A percentile compares a stretch with the other conserved stretches of the same genome.
phyloP scores from a whole-genome alignment of 2,797 vertebrate species.

The Chelon auratus region DNA sequence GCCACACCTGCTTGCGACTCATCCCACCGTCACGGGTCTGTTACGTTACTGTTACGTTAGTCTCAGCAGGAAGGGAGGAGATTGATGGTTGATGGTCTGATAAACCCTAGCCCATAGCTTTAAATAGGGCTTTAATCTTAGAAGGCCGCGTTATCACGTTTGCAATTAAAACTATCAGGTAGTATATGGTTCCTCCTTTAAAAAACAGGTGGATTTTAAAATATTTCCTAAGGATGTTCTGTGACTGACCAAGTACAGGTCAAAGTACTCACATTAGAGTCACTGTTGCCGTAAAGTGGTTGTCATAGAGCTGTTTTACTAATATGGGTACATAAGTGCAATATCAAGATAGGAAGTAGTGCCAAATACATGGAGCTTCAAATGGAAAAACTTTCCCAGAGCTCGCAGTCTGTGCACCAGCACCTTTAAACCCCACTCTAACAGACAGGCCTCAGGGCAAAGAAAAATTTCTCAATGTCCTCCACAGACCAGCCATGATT shows the following conservation, averaged over 20 bases:
- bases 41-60: conserved; percentile 29
- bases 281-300: too few species aligned
- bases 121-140: background rate
- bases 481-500: background rate
- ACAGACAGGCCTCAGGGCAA: background rate
- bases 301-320: background rate
- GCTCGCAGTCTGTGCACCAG: conserved; percentile 3
- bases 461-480: conserved; percentile 15
- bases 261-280: too few species aligned
- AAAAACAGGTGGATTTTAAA: background rate
- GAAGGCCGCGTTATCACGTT: background rate
- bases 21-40: conserved; percentile 47
- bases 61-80: conserved; percentile 9
- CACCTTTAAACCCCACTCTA: conserved; percentile 26
- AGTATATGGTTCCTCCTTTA: background rate
- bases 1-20: conserved; percentile 64
- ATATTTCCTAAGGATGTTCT: background rate
- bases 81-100: conserved; percentile 2
- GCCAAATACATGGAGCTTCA: background rate
- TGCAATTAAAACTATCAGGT: conserved; percentile 11
- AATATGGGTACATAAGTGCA: background rate
- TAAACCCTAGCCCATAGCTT: conserved; percentile 1
- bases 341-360: background rate
- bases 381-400: conserved; percentile 1
- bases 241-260: too few species aligned